These are phyloP conservation scores for Platycercus adscitus DNA, from an alignment of 2,113 vertebrate species.

Conservation along the genomic window DNA sequence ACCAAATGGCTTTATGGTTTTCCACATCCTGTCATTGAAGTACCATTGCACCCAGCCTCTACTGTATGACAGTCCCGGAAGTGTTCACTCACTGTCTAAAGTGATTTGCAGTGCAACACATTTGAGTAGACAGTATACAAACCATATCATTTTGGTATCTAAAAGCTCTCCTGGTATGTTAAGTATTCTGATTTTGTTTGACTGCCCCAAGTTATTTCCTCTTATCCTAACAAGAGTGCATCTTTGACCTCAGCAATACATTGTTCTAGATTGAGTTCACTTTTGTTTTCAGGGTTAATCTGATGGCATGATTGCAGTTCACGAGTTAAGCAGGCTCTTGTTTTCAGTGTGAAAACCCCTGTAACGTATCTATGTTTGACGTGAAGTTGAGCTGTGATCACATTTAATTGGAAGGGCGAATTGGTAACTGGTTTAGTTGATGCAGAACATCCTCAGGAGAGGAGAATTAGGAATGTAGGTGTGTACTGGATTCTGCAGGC, in stretches of 20 bases:
- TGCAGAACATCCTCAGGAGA: neutral
- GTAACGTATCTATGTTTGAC: fast-evolving
- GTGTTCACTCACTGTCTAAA: neutral
- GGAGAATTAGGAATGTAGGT: neutral
- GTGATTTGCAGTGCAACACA: neutral
- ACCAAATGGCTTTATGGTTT: neutral
- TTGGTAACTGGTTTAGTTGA: neutral
- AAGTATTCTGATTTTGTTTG: constrained; percentile 1
- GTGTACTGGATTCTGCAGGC: neutral
- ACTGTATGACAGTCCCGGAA: neutral
- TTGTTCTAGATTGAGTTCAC: neutral
- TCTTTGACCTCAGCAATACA: neutral
- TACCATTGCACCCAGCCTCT: neutral
- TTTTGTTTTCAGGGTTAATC: neutral
- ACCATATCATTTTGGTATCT: neutral
- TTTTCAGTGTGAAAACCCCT: neutral
- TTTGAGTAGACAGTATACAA: neutral
- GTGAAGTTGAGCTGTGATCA: constrained; percentile 1
- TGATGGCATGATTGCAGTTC: neutral
- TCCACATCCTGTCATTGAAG: neutral
- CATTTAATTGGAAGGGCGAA: neutral
- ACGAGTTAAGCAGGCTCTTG: neutral
- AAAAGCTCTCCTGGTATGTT: constrained; percentile 1
- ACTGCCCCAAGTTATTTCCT: neutral
- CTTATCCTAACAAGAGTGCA: neutral